phyloP scores from a whole-genome alignment of 2,797 vertebrate species.

The Amblyraja radiata region DNA sequence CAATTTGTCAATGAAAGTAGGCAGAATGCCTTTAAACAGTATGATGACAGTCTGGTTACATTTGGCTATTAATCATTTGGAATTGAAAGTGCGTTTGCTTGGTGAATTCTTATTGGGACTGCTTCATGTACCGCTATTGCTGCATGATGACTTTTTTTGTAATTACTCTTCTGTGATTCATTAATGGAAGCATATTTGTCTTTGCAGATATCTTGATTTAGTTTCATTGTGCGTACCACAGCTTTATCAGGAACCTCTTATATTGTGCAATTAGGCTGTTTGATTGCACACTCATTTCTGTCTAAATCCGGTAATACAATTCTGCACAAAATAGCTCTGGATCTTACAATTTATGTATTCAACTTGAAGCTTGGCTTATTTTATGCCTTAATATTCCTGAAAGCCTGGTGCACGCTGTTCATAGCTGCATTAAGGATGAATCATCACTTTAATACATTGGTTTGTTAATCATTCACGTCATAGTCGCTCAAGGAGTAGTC shows the following conservation, averaged over 20 bases:
- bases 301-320: neutral
- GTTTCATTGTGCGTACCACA: neutral
- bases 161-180: constrained; percentile 11
- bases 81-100: neutral
- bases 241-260: neutral
- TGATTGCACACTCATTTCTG: neutral
- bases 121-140: neutral
- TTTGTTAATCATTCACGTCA: neutral
- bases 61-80: neutral
- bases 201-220: neutral
- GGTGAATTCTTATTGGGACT: neutral
- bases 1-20: neutral
- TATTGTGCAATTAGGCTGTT: constrained; percentile 10
- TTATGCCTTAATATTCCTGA: neutral
- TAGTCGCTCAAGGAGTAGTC: neutral
- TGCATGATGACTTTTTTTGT: neutral
- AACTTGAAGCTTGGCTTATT: neutral
- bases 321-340: neutral
- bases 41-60: neutral
- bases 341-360: neutral
- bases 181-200: constrained; percentile 22
- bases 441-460: neutral
- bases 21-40: neutral
- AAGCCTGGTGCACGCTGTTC: neutral
- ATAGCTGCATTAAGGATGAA: neutral